A percentile compares a stretch with the other conserved stretches of the same genome.
phyloP scores from a whole-genome alignment of 2,888 invertebrate genomes.

The Saturnia japonica region DNA sequence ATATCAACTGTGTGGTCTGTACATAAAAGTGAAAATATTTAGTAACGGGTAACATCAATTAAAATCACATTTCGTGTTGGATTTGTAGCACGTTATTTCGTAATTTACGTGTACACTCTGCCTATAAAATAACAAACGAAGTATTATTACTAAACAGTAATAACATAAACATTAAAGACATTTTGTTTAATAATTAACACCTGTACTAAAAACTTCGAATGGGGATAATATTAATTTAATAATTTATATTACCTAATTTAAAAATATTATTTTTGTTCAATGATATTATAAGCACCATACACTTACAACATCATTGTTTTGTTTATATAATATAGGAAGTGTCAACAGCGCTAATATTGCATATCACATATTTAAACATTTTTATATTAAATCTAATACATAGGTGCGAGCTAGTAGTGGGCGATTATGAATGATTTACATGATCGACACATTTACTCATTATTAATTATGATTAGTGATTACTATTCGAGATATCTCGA shows the following conservation, averaged over 20 bases:
- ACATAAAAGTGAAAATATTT: slow-evolving; percentile 53
- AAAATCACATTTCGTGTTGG: slow-evolving; percentile 74
- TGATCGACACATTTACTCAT: too few species aligned
- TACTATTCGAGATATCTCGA: too few species aligned
- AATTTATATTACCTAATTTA: background rate
- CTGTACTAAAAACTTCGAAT: background rate
- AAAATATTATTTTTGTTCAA: slow-evolving; percentile 1
- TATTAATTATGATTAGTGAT: too few species aligned
- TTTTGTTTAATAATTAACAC: background rate
- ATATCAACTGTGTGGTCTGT: slow-evolving; percentile 43
- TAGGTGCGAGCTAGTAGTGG: too few species aligned
- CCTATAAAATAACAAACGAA: background rate
- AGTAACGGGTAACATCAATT: slow-evolving; percentile 69
- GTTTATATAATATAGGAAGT: too few species aligned
- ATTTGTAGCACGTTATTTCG: slow-evolving; percentile 62
- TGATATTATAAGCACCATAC: too few species aligned
- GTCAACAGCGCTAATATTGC: too few species aligned
- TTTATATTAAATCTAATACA: too few species aligned
- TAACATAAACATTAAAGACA: background rate
- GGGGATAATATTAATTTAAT: background rate
- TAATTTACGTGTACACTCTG: slow-evolving; percentile 46
- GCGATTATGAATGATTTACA: too few species aligned
- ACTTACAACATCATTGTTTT: too few species aligned
- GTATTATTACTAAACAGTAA: background rate
- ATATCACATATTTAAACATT: too few species aligned